Percentiles rank a stretch among this genome's conserved stretches.
Evolutionary conservation across 1,140 invertebrate genomes (phyloP).

Genomic region (Phocides pigmalion): DNA sequence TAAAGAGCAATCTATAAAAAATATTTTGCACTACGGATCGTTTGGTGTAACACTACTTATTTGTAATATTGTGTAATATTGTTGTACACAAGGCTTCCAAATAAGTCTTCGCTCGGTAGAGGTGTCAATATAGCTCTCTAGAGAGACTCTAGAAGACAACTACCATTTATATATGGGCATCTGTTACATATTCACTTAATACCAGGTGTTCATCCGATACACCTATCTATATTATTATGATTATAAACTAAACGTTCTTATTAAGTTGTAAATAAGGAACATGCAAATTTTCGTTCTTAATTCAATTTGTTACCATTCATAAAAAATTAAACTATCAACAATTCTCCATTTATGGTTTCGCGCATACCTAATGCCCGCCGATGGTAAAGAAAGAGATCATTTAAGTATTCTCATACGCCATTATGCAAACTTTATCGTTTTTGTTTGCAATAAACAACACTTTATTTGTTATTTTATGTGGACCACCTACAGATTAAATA

Average conservation of each 20-base stretch:
- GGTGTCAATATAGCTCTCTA: too few species aligned
- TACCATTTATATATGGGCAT: too few species aligned
- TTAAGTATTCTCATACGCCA: conserved; percentile 11
- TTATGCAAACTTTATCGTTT: conserved; percentile 36
- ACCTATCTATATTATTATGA: background rate
- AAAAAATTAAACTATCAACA: conserved; percentile 26
- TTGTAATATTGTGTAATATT: too few species aligned
- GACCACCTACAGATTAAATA: conserved; percentile 49
- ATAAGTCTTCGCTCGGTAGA: too few species aligned
- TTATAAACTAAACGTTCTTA: background rate
- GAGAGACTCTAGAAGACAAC: too few species aligned
- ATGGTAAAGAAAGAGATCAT: conserved; percentile 15
- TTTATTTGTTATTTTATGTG: conserved; percentile 47
- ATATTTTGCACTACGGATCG: too few species aligned
- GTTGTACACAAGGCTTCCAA: too few species aligned
- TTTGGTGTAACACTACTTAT: too few species aligned
- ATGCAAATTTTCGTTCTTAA: background rate
- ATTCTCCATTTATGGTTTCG: conserved; percentile 14
- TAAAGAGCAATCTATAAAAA: too few species aligned
- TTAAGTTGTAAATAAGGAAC: background rate
- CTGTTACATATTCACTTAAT: too few species aligned
- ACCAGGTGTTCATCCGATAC: too few species aligned
- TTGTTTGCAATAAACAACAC: conserved; percentile 35
- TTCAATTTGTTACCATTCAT: background rate
- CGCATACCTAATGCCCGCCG: conserved; percentile 3